Evolutionary conservation across 2,888 invertebrate genomes (phyloP).

Genomic region (Iselma pallidipennis): DNA sequence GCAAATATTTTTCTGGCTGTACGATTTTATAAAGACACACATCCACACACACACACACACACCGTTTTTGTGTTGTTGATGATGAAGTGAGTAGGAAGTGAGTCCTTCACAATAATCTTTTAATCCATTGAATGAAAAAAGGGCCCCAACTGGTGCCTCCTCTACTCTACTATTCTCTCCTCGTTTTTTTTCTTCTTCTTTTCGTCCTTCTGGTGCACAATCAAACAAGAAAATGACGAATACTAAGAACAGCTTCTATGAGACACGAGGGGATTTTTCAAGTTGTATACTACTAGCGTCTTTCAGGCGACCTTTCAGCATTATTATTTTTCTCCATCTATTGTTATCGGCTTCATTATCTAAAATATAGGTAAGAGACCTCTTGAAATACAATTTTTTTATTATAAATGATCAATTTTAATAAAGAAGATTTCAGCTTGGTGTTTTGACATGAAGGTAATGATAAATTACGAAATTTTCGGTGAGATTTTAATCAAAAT

Average conservation of each 20-base stretch:
- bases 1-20: not conserved
- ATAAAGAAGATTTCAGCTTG: not conserved
- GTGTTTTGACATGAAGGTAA: not conserved
- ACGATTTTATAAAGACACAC: not conserved
- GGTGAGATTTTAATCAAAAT: not conserved
- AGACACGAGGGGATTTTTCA: not conserved
- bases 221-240: not conserved
- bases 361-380: not conserved
- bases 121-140: conserved; percentile 18
- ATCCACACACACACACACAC: no score
- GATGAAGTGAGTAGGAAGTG: conserved; percentile 16
- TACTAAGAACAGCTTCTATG: not conserved
- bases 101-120: conserved; percentile 27
- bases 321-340: not conserved
- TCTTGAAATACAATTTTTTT: not conserved
- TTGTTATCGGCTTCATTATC: not conserved
- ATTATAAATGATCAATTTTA: not conserved
- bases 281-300: no score
- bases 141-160: not conserved
- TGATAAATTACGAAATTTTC: not conserved
- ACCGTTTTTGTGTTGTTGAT: not conserved
- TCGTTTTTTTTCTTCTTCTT: not conserved
- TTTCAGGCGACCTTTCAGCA: not conserved
- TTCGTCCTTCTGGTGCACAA: not conserved
- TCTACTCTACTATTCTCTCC: not conserved